Base-by-base conservation (phyloP, 2,888 invertebrate species). In the Drosophila nigricruria region DNA sequence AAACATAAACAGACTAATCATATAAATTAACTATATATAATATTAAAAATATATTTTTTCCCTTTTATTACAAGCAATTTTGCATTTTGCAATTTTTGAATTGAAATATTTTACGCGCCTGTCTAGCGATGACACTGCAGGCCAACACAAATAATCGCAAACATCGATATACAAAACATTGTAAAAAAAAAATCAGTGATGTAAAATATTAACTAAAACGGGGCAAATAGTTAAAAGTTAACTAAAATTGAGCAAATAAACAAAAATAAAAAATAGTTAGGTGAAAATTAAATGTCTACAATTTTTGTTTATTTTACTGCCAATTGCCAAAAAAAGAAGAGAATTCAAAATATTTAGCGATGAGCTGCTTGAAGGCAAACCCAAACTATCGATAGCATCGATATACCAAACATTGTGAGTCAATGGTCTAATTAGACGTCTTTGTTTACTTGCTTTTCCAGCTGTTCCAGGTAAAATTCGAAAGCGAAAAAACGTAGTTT, bases 381-480 rank as follows among this genome's bases (percentile, higher is more conserved):
- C 6, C 1, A 2, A 40, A 30, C 25, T 67, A 74, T 74, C 73
- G 69, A 58, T 66, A 52, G 12, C 47, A 47, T 20, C 56, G 60
- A 52, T 74, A 56, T 18, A 10, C 20, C 10, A 16, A 16, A 16
- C 47, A 45, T 60, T 59, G 62, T 63, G 69, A 68, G 45, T 74
- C 73, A 72, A 60, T 50, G 30, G 43, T 52, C 70, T 43, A 69
- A 69, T 49, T 9, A 49, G 40, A 64, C 4, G 5, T 14, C 69
- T 60, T 69, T 75, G 70, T 69, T 74, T 75, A 74, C 64, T 65
- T 30, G 30, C 1, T 50, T n/a, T 60, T 45, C 25, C 32, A 40
- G n/a, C 43, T 1, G 16, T 43, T 8, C 14, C 4, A 50, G 49
- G 8, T 10, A 9, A 62, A 62, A 59, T 32, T 74, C 12, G 0